Evolutionary conservation across 2,113 vertebrate species (phyloP).

Genomic region (Cariama cristata): DNA sequence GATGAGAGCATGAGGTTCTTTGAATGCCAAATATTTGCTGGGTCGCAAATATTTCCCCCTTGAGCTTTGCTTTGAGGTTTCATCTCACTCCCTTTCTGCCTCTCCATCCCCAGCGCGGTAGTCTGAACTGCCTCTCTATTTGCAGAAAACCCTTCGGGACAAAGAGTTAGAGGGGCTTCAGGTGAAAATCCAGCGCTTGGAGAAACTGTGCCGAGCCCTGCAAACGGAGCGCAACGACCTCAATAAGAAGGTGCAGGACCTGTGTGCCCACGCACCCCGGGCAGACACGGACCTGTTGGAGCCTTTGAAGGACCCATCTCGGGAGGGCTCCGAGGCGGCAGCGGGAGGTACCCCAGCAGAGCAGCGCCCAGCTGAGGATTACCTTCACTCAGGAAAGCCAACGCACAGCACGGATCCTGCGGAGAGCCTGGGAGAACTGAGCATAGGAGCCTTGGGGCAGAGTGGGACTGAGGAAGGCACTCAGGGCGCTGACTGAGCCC

Average conservation of each 20-base stretch:
- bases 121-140: background rate
- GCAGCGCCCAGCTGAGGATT: background rate
- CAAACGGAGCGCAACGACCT: conserved; percentile 96
- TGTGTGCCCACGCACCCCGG: conserved; percentile 71
- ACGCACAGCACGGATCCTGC: background rate
- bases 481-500: conserved; percentile 45
- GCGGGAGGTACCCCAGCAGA: background rate
- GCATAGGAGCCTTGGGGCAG: conserved; percentile 36
- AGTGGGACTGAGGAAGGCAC: conserved; percentile 39
- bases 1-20: background rate
- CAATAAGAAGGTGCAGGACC: conserved; percentile 93
- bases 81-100: background rate
- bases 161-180: conserved; percentile 93
- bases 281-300: background rate
- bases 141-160: conserved; percentile 92
- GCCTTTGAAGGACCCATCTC: background rate
- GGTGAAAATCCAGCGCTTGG: conserved; percentile 92
- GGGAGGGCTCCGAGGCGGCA: background rate
- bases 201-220: conserved; percentile 94
- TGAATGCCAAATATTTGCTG: background rate
- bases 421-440: conserved; percentile 6
- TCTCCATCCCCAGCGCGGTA: background rate
- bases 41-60: background rate
- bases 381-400: background rate
- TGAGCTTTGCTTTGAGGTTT: background rate